Conservation (phyloP, 2,888 invertebrate genomes). For the Pogonocherus hispidulus region DNA sequence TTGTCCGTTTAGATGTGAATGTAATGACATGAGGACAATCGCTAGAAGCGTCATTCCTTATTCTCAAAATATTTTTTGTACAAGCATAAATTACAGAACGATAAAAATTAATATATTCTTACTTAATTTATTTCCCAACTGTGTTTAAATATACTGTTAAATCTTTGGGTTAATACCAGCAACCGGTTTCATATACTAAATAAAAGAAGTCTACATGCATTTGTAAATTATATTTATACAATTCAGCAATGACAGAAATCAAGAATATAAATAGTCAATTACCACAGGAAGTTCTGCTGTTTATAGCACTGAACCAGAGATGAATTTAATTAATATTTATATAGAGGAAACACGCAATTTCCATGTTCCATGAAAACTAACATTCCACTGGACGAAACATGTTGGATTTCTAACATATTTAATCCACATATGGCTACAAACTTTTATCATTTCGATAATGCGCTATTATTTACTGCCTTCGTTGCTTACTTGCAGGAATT, state of each 20-base stretch:
- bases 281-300: constrained; percentile 43
- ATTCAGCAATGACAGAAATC: constrained; percentile 4
- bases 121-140: neutral
- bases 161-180: neutral
- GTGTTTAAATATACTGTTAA: neutral
- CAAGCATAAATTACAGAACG: neutral
- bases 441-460: constrained; percentile 21
- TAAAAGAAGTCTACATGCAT: neutral
- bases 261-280: constrained; percentile 39
- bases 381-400: neutral
- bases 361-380: constrained; percentile 10
- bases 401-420: neutral
- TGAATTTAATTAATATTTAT: constrained; percentile 48
- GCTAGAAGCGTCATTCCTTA: too few species aligned
- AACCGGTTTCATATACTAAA: neutral
- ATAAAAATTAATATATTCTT: neutral
- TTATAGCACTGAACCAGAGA: constrained; percentile 45
- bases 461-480: constrained; percentile 12
- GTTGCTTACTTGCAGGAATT: constrained; percentile 13
- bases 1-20: too few species aligned
- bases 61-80: too few species aligned
- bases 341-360: constrained; percentile 40
- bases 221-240: constrained; percentile 7
- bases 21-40: too few species aligned
- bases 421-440: constrained; percentile 7